Percentiles rank a stretch among this genome's conserved stretches.
Evolutionary conservation across 2,888 invertebrate species (phyloP).

Genomic region (Dichetophora obliterata): DNA sequence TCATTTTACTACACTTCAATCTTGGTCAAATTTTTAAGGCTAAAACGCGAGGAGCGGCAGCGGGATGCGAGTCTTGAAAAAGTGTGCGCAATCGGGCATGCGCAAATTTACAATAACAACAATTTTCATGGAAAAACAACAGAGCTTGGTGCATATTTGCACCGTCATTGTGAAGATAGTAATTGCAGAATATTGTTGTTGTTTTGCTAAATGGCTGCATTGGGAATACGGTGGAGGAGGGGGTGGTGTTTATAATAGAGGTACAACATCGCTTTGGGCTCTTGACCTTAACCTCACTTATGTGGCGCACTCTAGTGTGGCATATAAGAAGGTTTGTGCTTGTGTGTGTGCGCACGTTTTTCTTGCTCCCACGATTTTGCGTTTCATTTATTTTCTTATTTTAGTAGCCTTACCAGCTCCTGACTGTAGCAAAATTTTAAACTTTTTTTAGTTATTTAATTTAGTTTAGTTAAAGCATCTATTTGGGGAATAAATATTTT

Average conservation of each 20-base stretch:
- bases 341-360: slow-evolving; percentile 1
- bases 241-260: background rate
- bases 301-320: slow-evolving; percentile 13
- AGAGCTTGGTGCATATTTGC: background rate
- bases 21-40: background rate
- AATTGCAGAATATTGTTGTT: slow-evolving; percentile 17
- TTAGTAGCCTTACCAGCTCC: background rate
- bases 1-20: background rate
- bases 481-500: too few species aligned
- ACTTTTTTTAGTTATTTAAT: background rate
- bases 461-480: too few species aligned
- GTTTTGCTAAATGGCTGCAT: background rate
- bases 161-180: slow-evolving; percentile 8
- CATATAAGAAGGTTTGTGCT: background rate
- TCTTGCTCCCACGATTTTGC: background rate
- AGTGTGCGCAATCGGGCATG: background rate
- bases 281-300: slow-evolving; percentile 48
- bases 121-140: background rate
- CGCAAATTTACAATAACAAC: background rate
- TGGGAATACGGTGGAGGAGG: background rate
- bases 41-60: background rate
- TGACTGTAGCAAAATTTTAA: background rate
- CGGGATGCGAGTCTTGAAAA: background rate
- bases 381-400: background rate
- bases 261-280: slow-evolving; percentile 40